phyloP scores from a whole-genome alignment of 2,888 invertebrate species.

The Cyclophora albipunctata region DNA sequence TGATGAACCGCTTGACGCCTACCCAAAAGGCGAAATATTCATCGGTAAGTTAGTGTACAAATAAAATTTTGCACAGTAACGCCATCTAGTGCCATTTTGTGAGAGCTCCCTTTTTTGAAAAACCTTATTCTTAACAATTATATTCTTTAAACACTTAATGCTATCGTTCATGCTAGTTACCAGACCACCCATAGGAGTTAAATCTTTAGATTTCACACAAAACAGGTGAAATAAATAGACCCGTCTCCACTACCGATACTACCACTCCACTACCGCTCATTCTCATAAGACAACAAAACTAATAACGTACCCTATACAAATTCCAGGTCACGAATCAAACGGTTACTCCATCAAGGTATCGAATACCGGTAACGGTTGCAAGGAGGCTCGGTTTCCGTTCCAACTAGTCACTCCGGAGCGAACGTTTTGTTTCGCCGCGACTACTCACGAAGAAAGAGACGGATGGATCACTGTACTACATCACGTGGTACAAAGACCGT shows the following conservation, averaged over 20 bases:
- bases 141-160: too few relatives aligned
- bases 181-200: too few relatives aligned
- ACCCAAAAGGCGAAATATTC: slow-evolving; percentile 94
- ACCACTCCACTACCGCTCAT: too few relatives aligned
- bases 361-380: slow-evolving; percentile 73
- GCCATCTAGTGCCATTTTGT: too few relatives aligned
- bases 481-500: slow-evolving; percentile 81
- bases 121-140: too few relatives aligned
- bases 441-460: slow-evolving; percentile 83
- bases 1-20: slow-evolving; percentile 89
- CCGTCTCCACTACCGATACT: too few relatives aligned
- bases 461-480: slow-evolving; percentile 88
- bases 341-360: slow-evolving; percentile 83
- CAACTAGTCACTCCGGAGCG: slow-evolving; percentile 87
- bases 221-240: too few relatives aligned
- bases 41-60: slow-evolving; percentile 72
- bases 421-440: slow-evolving; percentile 84
- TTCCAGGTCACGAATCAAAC: slow-evolving; percentile 80
- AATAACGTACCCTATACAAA: neutral
- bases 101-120: too few relatives aligned
- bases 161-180: too few relatives aligned
- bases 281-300: too few relatives aligned
- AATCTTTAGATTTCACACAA: too few relatives aligned
- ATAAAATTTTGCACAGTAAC: too few relatives aligned
- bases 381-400: slow-evolving; percentile 87